Base-by-base conservation (phyloP, 2,888 invertebrate genomes). In the Proisotoma minuta region DNA sequence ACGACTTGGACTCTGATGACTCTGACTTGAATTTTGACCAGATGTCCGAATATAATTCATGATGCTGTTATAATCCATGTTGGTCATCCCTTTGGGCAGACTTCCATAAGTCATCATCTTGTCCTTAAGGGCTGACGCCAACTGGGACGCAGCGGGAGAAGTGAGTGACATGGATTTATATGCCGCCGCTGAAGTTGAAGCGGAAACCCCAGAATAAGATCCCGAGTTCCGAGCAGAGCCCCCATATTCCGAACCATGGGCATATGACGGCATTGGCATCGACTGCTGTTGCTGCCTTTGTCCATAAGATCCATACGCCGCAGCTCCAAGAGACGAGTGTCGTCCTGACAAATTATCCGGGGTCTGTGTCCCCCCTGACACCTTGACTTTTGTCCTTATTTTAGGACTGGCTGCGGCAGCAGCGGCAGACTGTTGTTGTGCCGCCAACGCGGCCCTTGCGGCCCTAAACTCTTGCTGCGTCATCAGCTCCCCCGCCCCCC, bases 311-410 rank as follows among this genome's bases (percentile, higher is more conserved):
- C 59, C n/a, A n/a, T n/a, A n/a, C n/a, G n/a, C n/a, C n/a, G n/a
- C n/a, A n/a, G n/a, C n/a, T n/a, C n/a, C 52, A 22, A 51, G 39
- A 20, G 62, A 27, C 22, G 60, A 62, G 8, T 56, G 43, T 5
- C 53, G 53, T 0, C 49, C 57, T 53, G 57, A 52, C 18, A 75
- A 61, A 61, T 75, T 75, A 51, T 74, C 87, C 75, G 89, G 87
- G 4, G 92, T 92, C 78, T 93, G 92, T 0, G 92, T 91, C 27
- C 92, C 92, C 15, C 91, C 91, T 4, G 91, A 90, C 26, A 91
- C 89, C 81, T 92, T 92, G 29, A 91, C 79, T 78, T 81, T 76
- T 18, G 76, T 76, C 49, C 75, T 59, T 0, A 75, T 68, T 54
- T 72, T 73, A 2, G 74, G 70, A 57, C 71, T 73, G 15, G 59